phyloP scores from a whole-genome alignment of 1,140 invertebrate genomes.

The Bombus difficillimus region DNA sequence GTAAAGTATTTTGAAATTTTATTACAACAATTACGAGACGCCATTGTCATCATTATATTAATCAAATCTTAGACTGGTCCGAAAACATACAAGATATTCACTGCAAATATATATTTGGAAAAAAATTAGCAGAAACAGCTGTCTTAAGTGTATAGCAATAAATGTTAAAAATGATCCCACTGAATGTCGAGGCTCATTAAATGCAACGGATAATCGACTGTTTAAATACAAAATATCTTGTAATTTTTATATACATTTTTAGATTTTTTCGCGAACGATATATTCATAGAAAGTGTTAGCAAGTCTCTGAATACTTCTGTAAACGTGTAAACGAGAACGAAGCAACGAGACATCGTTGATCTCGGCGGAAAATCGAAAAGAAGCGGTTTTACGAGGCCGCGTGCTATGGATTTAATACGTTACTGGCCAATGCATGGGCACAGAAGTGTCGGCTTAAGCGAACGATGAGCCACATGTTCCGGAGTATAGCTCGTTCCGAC shows the following conservation, averaged over 20 bases:
- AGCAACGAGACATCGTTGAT: background rate
- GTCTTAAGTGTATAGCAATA: background rate
- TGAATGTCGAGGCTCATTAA: too few relatives aligned
- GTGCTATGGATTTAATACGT: background rate
- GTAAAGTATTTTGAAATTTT: background rate
- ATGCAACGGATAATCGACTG: too few relatives aligned
- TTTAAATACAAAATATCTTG: too few relatives aligned
- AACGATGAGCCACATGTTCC: constrained; percentile 37
- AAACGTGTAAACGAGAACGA: background rate
- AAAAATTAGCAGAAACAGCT: background rate
- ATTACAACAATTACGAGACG: background rate
- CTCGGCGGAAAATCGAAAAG: constrained; percentile 23
- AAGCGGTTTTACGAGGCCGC: background rate
- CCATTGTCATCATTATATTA: background rate
- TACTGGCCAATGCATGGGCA: background rate
- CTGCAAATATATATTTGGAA: too few relatives aligned
- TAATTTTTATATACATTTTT: too few relatives aligned
- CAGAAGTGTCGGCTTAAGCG: constrained; percentile 20
- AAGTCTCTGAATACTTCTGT: background rate
- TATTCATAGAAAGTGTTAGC: background rate
- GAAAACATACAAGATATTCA: background rate
- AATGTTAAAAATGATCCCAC: too few relatives aligned
- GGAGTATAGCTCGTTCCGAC: constrained; percentile 12
- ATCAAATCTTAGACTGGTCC: background rate
- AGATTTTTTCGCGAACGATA: too few relatives aligned